Percentiles rank a stretch among this genome's conserved stretches.
Evolutionary conservation across 2,113 vertebrate species (phyloP).

Genomic region (Seriola rivoliana): DNA sequence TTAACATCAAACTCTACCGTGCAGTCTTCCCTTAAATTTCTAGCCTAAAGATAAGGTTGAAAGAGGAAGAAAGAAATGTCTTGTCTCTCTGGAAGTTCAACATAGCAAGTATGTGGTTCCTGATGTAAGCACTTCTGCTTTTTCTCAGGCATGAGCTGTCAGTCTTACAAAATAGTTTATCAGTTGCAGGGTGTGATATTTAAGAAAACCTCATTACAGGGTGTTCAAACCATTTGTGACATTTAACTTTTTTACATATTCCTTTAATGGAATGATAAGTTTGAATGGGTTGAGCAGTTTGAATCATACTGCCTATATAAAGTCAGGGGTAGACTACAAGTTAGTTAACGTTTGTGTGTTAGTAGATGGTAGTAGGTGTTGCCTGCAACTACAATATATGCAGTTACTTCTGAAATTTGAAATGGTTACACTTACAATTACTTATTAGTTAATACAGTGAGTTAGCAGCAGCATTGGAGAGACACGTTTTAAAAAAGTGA

Average conservation of each 20-base stretch:
- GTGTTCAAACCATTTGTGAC: neutral
- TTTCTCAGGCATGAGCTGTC: neutral
- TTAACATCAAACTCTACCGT: neutral
- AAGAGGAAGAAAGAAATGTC: neutral
- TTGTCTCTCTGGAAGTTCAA: constrained; percentile 8
- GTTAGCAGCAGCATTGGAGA: no score
- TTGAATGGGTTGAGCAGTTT: no score
- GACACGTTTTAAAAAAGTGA: no score
- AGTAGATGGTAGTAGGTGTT: neutral
- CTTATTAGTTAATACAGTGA: no score
- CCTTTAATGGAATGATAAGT: neutral
- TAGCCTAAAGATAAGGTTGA: neutral
- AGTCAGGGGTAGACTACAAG: no score
- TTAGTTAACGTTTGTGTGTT: neutral
- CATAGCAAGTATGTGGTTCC: constrained; percentile 22
- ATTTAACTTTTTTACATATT: neutral
- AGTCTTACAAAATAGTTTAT: neutral
- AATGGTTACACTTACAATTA: no score
- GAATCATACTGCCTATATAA: no score
- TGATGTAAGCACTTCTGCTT: constrained; percentile 46
- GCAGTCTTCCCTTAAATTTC: neutral
- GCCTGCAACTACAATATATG: neutral
- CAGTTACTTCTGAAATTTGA: no score
- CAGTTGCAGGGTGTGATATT: neutral
- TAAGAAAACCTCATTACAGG: neutral